Base-by-base conservation (phyloP, 2,113 vertebrate genomes). In the Martes martes region DNA sequence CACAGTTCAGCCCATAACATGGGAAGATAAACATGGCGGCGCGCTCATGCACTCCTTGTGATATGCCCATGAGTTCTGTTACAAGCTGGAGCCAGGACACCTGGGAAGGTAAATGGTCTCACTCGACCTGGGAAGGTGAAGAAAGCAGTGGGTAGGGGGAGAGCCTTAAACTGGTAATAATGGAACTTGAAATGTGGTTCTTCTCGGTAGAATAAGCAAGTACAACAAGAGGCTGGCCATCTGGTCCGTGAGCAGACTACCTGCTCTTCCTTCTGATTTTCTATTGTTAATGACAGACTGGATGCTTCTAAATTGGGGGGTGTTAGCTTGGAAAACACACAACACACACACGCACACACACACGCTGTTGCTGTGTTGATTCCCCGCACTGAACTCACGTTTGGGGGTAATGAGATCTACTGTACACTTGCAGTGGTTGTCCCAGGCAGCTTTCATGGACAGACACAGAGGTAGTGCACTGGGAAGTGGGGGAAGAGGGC, bases 251-350 rank as follows among this genome's bases (percentile, higher is more conserved):
- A 93, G 67, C 13, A 11, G 42, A n/a, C 39, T 55, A 50, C 76
- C 45, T 76, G 86, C 81, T 63, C 36, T 31, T 73, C 59, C 86
- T 89, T 59, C 73, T 81, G 57, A 14, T 59, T 92, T 79, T 85
- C 67, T 88, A 2, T 91, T 11, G 0, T 61, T 42, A 39, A 42
- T 47, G 74, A 78, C 24, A 84, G 78, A 55, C 11, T 73, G 47
- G 24, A 39, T 95, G 21, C 23, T 79, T 97, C 74, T 76, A 65
- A 84, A 50, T 36, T 24, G 65, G 65, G 63, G 19, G 26, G 23
- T 84, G 42, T 59, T 95, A 57, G 39, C 45, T 84, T 84, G 65
- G 92, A 89, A 78, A 76, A 65, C 73, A 74, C 13, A 18, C 57
- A 9, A 26, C 59, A 61, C 59, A 61, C 6, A 16, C 15, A 52